These are phyloP conservation scores for Gadus chalcogrammus DNA, from an alignment of 2,113 vertebrate genomes.

Conservation along the genomic window DNA sequence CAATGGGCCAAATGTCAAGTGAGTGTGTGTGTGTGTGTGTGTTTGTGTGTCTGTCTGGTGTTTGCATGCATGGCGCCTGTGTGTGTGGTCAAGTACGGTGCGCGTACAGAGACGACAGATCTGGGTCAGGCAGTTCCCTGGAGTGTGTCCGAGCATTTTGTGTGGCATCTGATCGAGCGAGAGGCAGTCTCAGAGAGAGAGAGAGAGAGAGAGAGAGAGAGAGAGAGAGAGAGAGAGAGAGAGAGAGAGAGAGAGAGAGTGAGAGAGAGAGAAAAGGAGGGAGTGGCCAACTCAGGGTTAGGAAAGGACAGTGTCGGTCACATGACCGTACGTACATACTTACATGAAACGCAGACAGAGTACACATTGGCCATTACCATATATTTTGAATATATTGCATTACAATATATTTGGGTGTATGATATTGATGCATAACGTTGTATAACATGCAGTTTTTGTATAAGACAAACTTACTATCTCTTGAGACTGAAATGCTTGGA, in stretches of 20 bases:
- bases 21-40: conserved; percentile 26
- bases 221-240: not conserved
- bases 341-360: conserved; percentile 1
- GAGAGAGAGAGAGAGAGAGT: too few species aligned
- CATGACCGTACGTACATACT: conserved; percentile 10
- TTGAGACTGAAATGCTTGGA: conserved; percentile 29
- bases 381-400: too few species aligned
- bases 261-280: too few species aligned
- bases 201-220: too few species aligned
- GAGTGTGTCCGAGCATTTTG: conserved; percentile 51
- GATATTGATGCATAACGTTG: too few species aligned
- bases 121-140: conserved; percentile 67
- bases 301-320: not conserved
- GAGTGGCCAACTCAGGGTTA: not conserved
- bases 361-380: too few species aligned
- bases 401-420: too few species aligned
- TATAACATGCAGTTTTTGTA: too few species aligned
- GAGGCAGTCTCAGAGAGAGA: not conserved
- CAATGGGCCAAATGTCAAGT: conserved; percentile 70
- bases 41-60: not conserved
- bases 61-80: not conserved
- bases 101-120: conserved; percentile 54
- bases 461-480: not conserved
- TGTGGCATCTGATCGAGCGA: conserved; percentile 55
- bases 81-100: conserved; percentile 54